Base-by-base conservation (phyloP, 2,888 invertebrate species). In the Melanostoma scalare region DNA sequence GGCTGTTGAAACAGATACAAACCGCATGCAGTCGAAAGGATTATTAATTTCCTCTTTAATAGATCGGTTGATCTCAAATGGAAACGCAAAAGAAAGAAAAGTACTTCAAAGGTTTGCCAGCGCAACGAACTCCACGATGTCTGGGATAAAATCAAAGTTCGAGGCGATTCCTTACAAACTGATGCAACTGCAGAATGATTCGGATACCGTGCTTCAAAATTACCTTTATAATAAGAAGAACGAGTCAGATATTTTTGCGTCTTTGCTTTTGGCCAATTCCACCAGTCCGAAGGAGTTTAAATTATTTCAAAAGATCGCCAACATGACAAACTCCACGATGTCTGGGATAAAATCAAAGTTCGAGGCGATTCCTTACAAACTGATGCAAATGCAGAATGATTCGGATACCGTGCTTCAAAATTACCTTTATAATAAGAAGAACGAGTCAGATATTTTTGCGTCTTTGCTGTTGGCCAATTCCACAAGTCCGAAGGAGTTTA, bases 301-400 rank as follows among this genome's bases (percentile, higher is more conserved):
- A n/a, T 4, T 71, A 38, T 20, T 73, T n/a, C 48, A 61, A 6
- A 76, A 76, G 44, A 4, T 69, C 10, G 6, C 20, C 0, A 31
- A 36, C 5, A 8, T 71, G 3, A 6, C 58, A 1, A 77, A 69
- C 10, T 42, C 77, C 1, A 63, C 63, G 8, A 35, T 30, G 8
- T 40, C 30, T 5, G 44, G 73, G 4, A 5, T 40, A 2, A 46
- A 55, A 4, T 36, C 69, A 4, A 52, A 20, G 20, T 20, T 20
- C 33, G 52, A 52, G 31, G 6, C 33, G 3, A 33, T 52, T 33
- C 8, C 3, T n/a, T 33, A 6, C 5, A 52, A 52, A n/a, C 2
- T 52, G 33, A 33, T 8, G 31, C 33, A 52, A 52, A 33, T 52
- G 52, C 35, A 31, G 4, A 33, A 52, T 8, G 52, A 52, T 33